Base-by-base conservation (phyloP, 2,888 invertebrate species). In the Chirona hameri region DNA sequence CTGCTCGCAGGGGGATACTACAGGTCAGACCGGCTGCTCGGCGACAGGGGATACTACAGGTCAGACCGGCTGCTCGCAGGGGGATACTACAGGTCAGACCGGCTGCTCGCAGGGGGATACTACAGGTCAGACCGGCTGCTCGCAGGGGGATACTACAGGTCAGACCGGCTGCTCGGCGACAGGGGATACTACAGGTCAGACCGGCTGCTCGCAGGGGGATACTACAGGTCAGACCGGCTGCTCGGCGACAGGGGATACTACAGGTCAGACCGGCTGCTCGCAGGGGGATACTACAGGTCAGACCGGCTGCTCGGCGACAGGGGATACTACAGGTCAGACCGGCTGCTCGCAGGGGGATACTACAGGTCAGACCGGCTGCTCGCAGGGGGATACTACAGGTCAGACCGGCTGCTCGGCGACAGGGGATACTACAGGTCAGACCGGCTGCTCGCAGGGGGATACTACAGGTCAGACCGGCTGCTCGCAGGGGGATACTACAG, bases 351-450 rank as follows among this genome's bases (percentile, higher is more conserved):
- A 39, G 76, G 15, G 46, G 76, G 76, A 39, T 76, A 27, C 76
- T 76, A 76, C 76, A 39, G 76, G 76, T 76, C 14, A 69, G 69
- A 9, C 0, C 24, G 0, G 7, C 9, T 85, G 1, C 4, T 2
- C 52, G 52, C 1, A 1, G 1, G 52, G 52, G 52, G 52, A 52
- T 52, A 18, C 18, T 18, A 52, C 52, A 18, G 18, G 18, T 55
- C 60, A 27, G 80, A 82, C n/a, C 76, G 76, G 1, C 76, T 76
- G 46, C 76, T 76, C 24, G 76, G 76, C 39, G 76, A n/a, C n/a
- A n/a, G 15, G 46, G 76, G 76, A 39, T 76, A 27, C 76, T 76
- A 72, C 72, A 31, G 12, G 31, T 31, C 31, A 21, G 31, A n/a
- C 72, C 76, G 76, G 1, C 76, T 76, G 46, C 76, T 76, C 24